Evolutionary conservation across 1,140 invertebrate genomes (phyloP).

Genomic region (Brachionus manjavacas): DNA sequence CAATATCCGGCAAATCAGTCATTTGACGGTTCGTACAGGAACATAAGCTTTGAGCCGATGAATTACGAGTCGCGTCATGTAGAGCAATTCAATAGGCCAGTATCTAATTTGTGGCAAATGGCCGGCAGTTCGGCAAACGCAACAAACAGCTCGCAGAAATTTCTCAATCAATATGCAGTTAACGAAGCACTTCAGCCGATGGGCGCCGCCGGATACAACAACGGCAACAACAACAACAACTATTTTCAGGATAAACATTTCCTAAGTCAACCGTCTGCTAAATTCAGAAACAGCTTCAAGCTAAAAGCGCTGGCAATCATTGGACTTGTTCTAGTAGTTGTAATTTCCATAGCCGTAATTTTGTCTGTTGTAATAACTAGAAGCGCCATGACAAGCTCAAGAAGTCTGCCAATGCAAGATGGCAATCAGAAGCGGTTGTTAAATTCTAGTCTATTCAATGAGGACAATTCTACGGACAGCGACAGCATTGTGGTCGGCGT

Average conservation of each 20-base stretch:
- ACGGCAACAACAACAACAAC: neutral
- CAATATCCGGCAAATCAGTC: neutral
- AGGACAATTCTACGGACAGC: neutral
- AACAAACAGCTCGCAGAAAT: constrained; percentile 12
- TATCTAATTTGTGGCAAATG: constrained; percentile 7
- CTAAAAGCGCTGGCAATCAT: neutral
- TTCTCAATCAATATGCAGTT: neutral
- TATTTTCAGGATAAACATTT: neutral
- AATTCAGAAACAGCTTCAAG: neutral
- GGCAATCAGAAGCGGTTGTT: neutral
- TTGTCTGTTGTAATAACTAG: constrained; percentile 13
- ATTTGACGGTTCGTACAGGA: neutral
- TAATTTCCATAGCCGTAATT: neutral
- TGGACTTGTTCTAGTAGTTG: neutral
- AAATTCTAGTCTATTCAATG: neutral
- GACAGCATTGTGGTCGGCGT: neutral
- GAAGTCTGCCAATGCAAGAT: neutral
- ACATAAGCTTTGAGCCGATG: neutral
- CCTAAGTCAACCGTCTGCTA: neutral
- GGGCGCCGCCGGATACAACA: neutral
- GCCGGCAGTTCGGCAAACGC: neutral
- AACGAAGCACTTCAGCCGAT: neutral
- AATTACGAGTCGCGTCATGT: neutral
- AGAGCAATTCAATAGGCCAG: neutral
- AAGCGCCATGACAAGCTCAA: neutral